phyloP scores from a whole-genome alignment of 2,113 vertebrate species.

The Calyptommatus sinebrachiatus region DNA sequence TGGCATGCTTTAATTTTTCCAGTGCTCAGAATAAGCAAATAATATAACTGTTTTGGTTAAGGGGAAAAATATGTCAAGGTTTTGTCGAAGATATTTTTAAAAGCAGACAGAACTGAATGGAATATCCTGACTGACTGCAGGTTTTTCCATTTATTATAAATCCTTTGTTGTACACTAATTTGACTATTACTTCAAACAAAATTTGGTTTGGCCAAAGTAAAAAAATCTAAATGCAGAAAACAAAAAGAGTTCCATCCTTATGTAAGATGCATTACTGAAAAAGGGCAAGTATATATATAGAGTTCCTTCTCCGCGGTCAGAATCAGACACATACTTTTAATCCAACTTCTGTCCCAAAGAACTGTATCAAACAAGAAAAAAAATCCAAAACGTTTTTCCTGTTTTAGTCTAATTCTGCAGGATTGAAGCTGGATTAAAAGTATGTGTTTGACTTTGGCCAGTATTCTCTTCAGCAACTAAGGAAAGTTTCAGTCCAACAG shows the following conservation, averaged over 20 bases:
- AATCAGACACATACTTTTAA: too few species aligned
- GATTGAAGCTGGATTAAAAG: too few species aligned
- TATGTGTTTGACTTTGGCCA: too few species aligned
- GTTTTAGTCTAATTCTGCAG: too few species aligned
- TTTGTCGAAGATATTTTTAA: conserved; percentile 27
- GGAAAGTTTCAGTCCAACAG: too few species aligned
- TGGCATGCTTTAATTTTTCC: background rate
- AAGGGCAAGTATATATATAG: background rate
- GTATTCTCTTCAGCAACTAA: too few species aligned
- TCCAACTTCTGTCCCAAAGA: too few species aligned
- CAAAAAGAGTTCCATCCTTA: background rate
- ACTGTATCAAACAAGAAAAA: too few species aligned
- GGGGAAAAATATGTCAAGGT: conserved; percentile 32
- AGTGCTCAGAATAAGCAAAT: conserved; percentile 13
- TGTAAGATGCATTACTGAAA: background rate
- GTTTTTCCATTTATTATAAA: background rate
- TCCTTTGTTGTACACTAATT: conserved; percentile 2
- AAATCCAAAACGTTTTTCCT: too few species aligned
- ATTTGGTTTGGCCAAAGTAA: background rate
- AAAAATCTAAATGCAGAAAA: conserved; percentile 3
- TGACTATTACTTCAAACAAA: conserved; percentile 6
- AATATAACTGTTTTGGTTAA: conserved; percentile 18
- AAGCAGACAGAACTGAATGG: conserved; percentile 7
- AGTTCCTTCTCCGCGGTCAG: too few species aligned
- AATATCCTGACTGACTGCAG: conserved; percentile 17